Evolutionary conservation across 2,888 invertebrate species (phyloP), one percentile per base, ranked within the genome.

Genomic region (Papilio elwesi): DNA sequence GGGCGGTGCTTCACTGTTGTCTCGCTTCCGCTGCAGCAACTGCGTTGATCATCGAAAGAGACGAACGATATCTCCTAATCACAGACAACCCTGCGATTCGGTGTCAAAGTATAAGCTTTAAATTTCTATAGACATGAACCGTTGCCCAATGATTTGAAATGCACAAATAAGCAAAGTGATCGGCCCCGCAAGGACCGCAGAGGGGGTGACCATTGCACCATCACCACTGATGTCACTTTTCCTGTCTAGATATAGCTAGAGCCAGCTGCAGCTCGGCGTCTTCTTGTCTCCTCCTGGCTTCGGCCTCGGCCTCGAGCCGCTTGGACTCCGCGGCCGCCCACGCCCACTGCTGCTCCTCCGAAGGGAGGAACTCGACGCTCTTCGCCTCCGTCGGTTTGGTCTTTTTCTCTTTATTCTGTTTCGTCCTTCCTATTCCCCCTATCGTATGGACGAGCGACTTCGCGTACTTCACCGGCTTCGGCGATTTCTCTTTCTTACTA

Each of bases 251-350:
- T 74, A 97, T 92, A 74, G 96, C 96, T 68, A 97, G 90, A 0
- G 97, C 97, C 52, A 96, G 93, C 82, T 96, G 96, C 69, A 97
- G 88, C 81, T 97, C 97, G n/a, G 95, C 95, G 76, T 96, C 95
- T 82, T 97, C 97, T 75, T 93, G 95, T 70, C 94, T 89, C 65
- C 95, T 90, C 76, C 95, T 89, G 68, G 90, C 94, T 75, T 94
- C 94, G 15, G 95, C 92, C 78, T 95, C 95, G 74, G 94, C 95
- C 83, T 96, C 95, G 53, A 95, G 87, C 48, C 94, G 90, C 73
- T 95, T 86, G 78, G 96, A 96, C 84, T 97, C 96, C 47, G 95
- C 93, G 13, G 96, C 96, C 6, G 96, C 97, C 97, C 96, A 97
- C 16, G 95, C 96, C 84, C 96, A 87, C 87, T 97, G 96, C 84